Evolutionary conservation across 2,113 vertebrate species (phyloP).

Genomic region (Urocolius indicus): DNA sequence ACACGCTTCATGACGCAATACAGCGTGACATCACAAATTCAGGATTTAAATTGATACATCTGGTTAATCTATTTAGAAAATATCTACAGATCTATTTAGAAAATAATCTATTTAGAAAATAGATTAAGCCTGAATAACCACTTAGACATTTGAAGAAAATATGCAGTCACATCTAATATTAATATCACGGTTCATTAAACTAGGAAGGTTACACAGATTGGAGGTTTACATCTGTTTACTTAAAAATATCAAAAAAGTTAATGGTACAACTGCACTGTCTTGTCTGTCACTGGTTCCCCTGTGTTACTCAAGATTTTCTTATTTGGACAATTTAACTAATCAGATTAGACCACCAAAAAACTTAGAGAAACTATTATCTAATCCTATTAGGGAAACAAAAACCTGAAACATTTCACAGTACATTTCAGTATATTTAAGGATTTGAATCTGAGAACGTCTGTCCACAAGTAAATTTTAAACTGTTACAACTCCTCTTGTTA

Average conservation of each 20-base stretch:
- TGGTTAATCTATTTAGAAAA: neutral
- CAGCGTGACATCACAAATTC: neutral
- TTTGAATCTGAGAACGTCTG: neutral
- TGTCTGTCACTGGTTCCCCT: rapidly evolving
- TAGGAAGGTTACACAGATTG: neutral
- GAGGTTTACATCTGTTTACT: neutral
- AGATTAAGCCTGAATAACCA: neutral
- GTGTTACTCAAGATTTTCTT: neutral
- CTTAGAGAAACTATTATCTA: neutral
- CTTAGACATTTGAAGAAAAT: neutral
- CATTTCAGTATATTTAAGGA: neutral
- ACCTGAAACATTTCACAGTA: neutral
- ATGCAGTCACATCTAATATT: neutral
- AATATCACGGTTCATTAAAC: neutral
- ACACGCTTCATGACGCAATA: neutral
- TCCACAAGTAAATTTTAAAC: neutral
- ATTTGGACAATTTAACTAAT: neutral
- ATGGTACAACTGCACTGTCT: neutral
- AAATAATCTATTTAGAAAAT: neutral
- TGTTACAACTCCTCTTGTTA: neutral
- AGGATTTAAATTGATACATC: neutral
- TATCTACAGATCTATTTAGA: too few relatives aligned
- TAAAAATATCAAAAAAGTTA: neutral
- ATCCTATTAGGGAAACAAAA: neutral
- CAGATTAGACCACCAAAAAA: neutral